These are phyloP conservation scores for Tetramorium alpestre DNA, from an alignment of 1,140 invertebrate genomes.

Conservation along the genomic window DNA sequence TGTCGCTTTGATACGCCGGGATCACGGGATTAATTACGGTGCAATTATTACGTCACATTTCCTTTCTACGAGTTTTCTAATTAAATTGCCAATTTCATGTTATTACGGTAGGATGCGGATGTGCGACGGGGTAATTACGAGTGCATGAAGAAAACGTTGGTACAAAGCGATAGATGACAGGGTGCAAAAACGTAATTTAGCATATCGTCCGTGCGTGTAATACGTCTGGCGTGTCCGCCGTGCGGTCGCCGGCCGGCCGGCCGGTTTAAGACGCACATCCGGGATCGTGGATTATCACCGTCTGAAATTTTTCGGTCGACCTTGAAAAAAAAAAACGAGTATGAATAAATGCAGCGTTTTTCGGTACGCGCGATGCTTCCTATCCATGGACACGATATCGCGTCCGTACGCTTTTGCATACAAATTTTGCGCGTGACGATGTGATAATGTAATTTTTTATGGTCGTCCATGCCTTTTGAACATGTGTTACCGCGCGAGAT, in stretches of 20 bases:
- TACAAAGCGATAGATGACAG: background rate
- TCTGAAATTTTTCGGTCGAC: slow-evolving; percentile 49
- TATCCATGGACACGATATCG: slow-evolving; percentile 57
- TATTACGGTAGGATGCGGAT: slow-evolving; percentile 20
- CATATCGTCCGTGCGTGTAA: background rate
- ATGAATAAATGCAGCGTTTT: slow-evolving; percentile 51
- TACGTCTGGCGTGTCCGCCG: background rate
- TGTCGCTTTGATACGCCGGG: slow-evolving; percentile 44
- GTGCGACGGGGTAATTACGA: slow-evolving; percentile 30
- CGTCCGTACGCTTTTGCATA: slow-evolving; percentile 67
- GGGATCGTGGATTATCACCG: background rate
- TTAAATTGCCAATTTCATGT: slow-evolving; percentile 50
- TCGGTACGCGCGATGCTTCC: slow-evolving; percentile 45
- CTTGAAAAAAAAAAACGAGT: slow-evolving; percentile 21
- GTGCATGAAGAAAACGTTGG: slow-evolving; percentile 32
- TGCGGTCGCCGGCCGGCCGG: too few species aligned
- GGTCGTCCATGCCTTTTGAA: slow-evolving; percentile 67
- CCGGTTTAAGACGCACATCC: background rate
- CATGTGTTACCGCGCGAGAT: slow-evolving; percentile 72
- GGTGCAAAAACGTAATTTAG: slow-evolving; percentile 34
- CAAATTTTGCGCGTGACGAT: slow-evolving; percentile 66
- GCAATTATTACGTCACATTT: slow-evolving; percentile 26
- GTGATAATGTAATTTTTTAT: slow-evolving; percentile 72
- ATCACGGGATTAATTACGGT: slow-evolving; percentile 34
- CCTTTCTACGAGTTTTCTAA: slow-evolving; percentile 40